phyloP scores from a whole-genome alignment of 2,888 invertebrate genomes.

The Scaptomyza tumidula region DNA sequence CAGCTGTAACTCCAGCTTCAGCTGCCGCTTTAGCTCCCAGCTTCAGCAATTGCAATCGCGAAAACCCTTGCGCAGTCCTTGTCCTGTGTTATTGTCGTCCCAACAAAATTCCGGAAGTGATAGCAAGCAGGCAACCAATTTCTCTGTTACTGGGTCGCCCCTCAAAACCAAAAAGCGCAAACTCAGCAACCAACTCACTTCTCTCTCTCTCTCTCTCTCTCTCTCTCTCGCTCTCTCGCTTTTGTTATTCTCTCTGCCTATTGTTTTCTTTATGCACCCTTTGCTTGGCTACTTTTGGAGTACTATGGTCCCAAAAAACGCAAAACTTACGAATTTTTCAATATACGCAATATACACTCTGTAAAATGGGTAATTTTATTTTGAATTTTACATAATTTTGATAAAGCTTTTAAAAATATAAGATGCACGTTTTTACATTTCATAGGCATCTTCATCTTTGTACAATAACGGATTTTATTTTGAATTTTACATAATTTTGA shows the following conservation, averaged over 20 bases:
- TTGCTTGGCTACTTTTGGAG: background rate
- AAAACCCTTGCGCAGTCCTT: constrained; percentile 13
- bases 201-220: constrained; percentile 8
- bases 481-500: no score
- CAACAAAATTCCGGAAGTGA: constrained; percentile 61
- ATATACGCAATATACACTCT: no score
- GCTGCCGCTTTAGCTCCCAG: background rate
- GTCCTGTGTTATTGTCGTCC: constrained; percentile 33
- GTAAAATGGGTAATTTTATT: no score
- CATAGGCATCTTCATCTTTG: no score
- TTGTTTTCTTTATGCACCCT: background rate
- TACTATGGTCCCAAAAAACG: background rate
- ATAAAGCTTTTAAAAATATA: no score
- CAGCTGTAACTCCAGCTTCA: background rate
- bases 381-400: no score
- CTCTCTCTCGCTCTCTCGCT: constrained; percentile 4
- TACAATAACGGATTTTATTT: no score
- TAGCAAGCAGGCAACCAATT: constrained; percentile 28
- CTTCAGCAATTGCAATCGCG: constrained; percentile 8
- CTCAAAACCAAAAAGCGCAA: constrained; percentile 40
- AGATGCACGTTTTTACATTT: no score
- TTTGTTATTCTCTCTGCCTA: background rate
- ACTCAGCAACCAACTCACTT: constrained; percentile 13
- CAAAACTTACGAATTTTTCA: no score
- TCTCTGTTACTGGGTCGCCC: constrained; percentile 40